Evolutionary conservation across 2,797 vertebrate genomes (phyloP).

Genomic region (Thaleichthys pacificus): DNA sequence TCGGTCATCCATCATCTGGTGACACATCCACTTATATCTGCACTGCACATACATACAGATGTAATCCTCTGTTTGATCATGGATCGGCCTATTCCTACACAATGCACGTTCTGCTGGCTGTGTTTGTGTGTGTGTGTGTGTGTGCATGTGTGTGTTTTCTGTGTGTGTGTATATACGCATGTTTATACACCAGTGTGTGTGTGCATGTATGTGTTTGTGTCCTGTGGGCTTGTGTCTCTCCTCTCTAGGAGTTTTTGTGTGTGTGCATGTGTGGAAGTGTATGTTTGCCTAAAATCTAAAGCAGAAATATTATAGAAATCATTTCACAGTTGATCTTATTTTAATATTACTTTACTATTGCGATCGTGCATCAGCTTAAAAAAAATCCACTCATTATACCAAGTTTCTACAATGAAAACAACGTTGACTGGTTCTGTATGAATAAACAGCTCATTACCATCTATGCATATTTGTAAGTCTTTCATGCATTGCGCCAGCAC

Average conservation of each 20-base stretch:
- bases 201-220: background rate
- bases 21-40: constrained; percentile 68
- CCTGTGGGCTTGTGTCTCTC: background rate
- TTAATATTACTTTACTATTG: background rate
- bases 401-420: constrained; percentile 19
- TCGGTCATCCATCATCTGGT: constrained; percentile 73
- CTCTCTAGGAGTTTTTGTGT: constrained; percentile 24
- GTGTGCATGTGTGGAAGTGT: constrained; percentile 3
- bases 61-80: constrained; percentile 61
- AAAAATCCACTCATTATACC: constrained; percentile 4
- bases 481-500: constrained; percentile 44
- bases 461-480: constrained; percentile 38
- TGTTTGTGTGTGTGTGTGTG: constrained; percentile 13
- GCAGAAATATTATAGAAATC: background rate
- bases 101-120: constrained; percentile 21
- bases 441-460: constrained; percentile 39
- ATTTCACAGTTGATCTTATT: too few species aligned
- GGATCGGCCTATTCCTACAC: constrained; percentile 46
- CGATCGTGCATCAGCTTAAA: background rate
- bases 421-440: constrained; percentile 12
- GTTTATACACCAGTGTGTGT: background rate
- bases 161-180: background rate
- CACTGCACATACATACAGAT: constrained; percentile 60
- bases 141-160: constrained; percentile 15
- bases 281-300: background rate